Conservation (phyloP, 2,888 invertebrate species). For the Linnaemya tessellans region DNA sequence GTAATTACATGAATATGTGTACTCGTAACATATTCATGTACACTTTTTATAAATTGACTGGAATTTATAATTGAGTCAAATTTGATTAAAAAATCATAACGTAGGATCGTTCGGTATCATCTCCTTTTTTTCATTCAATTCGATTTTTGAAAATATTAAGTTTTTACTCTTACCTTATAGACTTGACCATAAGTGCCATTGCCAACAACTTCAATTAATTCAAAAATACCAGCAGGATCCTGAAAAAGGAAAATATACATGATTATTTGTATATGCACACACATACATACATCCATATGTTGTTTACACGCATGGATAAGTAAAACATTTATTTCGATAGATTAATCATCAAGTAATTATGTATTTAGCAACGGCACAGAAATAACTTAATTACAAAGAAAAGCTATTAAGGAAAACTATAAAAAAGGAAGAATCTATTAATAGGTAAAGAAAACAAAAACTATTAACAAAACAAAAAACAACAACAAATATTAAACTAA, state of each 20-base stretch:
- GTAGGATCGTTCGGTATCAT: too few species aligned
- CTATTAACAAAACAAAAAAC: slow-evolving; percentile 34
- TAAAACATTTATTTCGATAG: slow-evolving; percentile 1
- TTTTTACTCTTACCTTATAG: slow-evolving; percentile 91
- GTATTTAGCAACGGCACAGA: neutral
- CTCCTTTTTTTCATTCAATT: too few species aligned
- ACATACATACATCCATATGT: too few species aligned
- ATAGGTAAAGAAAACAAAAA: slow-evolving; percentile 31
- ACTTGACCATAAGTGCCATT: slow-evolving; percentile 99
- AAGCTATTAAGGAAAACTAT: slow-evolving; percentile 22
- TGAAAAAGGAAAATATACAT: slow-evolving; percentile 86
- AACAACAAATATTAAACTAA: slow-evolving; percentile 45
- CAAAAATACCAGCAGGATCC: slow-evolving; percentile 99
- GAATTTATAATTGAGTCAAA: too few species aligned
- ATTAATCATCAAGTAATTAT: slow-evolving; percentile 44
- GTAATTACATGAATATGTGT: too few species aligned
- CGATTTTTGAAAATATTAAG: slow-evolving; percentile 1
- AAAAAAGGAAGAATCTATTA: slow-evolving; percentile 41
- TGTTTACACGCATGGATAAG: slow-evolving; percentile 48
- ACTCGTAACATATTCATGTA: too few species aligned
- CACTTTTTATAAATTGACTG: too few species aligned
- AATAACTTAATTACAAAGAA: slow-evolving; percentile 32
- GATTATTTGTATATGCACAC: too few species aligned
- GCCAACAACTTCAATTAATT: slow-evolving; percentile 99
- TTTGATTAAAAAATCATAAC: too few species aligned